Base-by-base conservation (phyloP, 2,888 invertebrate species). In the Agonopterix alstromeriana region DNA sequence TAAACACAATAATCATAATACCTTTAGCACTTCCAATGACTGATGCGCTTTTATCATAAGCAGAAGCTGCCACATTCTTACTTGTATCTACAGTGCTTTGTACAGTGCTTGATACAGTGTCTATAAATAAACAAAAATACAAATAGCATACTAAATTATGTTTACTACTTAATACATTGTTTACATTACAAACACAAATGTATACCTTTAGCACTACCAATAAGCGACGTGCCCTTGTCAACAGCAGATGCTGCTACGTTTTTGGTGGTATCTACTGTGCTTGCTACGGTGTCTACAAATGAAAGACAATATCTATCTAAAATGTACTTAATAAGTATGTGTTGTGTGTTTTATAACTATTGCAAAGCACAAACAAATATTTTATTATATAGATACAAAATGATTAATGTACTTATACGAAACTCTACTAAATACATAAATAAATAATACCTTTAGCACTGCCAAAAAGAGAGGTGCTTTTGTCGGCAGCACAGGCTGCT, bases 201-300 rank as follows among this genome's bases (percentile, higher is more conserved):
- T 27, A 38, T 12, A 42, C 70, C 71, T 74, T 68, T 71, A 50
- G 70, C 69, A 36, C 62, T 50, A 42, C 63, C 68, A 48, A 70
- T 58, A 17, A 64, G 44, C 14, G 62, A 51, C 38, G 63, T 48
- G 42, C 76, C 67, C 52, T 73, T 76, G 45, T 77, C 75, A 42
- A 72, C 57, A 45, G 70, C 74, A 35, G 70, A 58, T 1, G 70
- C 60, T 2, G 80, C 69, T 9, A 67, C 65, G 51, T 66, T 69
- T 60, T 74, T 79, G 11, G 78, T 72, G 5, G 70, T 68, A 52
- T 77, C 76, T 63, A 72, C 76, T 53, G 82, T 62, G 55, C 67
- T 48, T 42, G 74, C 64, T 58, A 81, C 66, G 40, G 76, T 67
- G 65, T 82, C 82, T 82, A 81, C 53, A 74, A 77, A 48, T 51